Evolutionary conservation across 2,888 invertebrate species (phyloP), one percentile per base, ranked within the genome.

Genomic region (Onthophagus sagittarius): DNA sequence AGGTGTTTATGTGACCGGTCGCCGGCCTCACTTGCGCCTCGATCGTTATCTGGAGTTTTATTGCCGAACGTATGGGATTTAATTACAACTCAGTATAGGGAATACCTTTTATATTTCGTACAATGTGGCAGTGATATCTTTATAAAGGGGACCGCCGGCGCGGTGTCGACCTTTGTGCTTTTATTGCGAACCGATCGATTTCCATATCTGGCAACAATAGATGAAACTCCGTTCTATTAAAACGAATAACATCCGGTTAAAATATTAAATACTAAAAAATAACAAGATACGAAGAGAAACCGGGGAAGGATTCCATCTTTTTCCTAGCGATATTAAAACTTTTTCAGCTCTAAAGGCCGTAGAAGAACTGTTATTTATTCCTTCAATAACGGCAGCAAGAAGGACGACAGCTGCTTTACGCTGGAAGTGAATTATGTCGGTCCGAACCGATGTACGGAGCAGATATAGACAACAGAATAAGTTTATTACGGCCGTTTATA

Each of bases 391-490:
- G n/a, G 31, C 32, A 23, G 32, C 23, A 67, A 67, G 67, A 67
- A 67, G 11, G 39, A 53, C 39, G 39, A 67, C 32, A 23, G 67
- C 32, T 15, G 15, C 31, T 67, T 32, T 67, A 32, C 67, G n/a
- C 67, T 67, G 67, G n/a, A 67, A 67, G 23, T 23, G 67, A 67
- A 67, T 15, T 67, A 67, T 32, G 67, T 31, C 67, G 23, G 23
- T 15, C 23, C 15, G 64, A 14, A 6, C 7, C 15, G 64, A 64
- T 15, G 64, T 53, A 11, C 64, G 64, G 15, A 15, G 67, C 31
- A 15, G 67, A 67, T 67, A 67, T 67, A 67, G 67, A 67, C 67
- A 67, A 67, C 67, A 67, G 67, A 67, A 67, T 67, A 67, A 67
- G 67, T 67, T 67, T 67, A 67, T 67, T 67, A 67, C 32, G 67